Evolutionary conservation across 2,797 vertebrate species (phyloP).

Genomic region (Pangasius macronema): DNA sequence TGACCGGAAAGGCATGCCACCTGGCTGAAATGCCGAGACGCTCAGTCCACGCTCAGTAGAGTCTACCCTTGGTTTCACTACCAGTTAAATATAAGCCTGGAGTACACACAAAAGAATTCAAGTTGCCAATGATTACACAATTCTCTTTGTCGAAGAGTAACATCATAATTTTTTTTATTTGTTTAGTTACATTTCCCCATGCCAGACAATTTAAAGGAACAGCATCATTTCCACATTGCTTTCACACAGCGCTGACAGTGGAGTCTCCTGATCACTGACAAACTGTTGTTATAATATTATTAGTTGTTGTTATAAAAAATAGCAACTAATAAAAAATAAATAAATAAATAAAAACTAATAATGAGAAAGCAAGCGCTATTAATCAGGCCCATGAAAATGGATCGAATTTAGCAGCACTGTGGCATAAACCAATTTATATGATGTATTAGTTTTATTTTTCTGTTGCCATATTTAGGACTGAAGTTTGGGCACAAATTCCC

Average conservation of each 20-base stretch:
- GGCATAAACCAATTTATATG: neutral
- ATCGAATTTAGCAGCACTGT: neutral
- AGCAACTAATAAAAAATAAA: neutral
- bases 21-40: neutral
- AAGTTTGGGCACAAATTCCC: neutral
- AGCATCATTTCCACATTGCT: neutral
- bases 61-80: neutral
- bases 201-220: neutral
- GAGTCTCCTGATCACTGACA: neutral
- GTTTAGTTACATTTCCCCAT: neutral
- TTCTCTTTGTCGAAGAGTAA: neutral
- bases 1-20: constrained; percentile 6
- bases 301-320: neutral
- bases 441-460: neutral
- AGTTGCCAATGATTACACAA: neutral
- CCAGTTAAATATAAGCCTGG: neutral
- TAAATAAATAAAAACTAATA: neutral
- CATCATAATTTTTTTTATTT: neutral
- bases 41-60: neutral
- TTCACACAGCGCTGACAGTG: neutral
- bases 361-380: neutral
- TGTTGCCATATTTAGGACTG: neutral
- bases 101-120: neutral
- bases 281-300: too few relatives aligned
- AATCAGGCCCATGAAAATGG: neutral